Evolutionary conservation across 2,888 invertebrate genomes (phyloP).

Genomic region (Lasioglossum malachurum): DNA sequence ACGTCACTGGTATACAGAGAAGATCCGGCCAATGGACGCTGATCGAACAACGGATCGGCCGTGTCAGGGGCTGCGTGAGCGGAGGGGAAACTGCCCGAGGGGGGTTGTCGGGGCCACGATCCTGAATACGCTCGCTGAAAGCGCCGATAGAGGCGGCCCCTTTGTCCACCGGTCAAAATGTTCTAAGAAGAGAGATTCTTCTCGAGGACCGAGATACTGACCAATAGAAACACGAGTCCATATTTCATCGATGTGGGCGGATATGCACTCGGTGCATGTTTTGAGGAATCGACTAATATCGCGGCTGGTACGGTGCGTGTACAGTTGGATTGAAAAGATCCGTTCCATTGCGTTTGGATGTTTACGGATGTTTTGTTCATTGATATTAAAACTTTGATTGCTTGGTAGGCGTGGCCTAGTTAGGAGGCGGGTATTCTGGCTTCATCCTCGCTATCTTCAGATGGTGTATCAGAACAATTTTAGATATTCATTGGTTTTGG

Average conservation of each 20-base stretch:
- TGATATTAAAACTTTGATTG: neutral
- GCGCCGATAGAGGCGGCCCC: neutral
- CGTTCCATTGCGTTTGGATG: neutral
- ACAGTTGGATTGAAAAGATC: neutral
- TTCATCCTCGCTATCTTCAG: no score
- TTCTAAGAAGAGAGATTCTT: neutral
- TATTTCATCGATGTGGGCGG: neutral
- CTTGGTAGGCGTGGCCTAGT: neutral
- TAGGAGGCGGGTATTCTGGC: neutral
- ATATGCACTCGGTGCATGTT: neutral
- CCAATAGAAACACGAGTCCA: neutral
- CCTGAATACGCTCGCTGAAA: neutral
- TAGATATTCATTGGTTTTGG: no score
- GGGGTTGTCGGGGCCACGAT: neutral
- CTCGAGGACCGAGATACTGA: neutral
- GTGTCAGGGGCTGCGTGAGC: neutral
- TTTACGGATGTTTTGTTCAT: neutral
- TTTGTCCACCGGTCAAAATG: neutral
- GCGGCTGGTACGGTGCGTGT: neutral
- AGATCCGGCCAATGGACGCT: constrained; percentile 28
- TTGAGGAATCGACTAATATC: neutral
- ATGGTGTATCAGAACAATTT: no score
- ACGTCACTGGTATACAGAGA: constrained; percentile 8
- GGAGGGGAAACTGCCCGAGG: neutral
- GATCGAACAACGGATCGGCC: constrained; percentile 8